Base-by-base conservation (phyloP, 2,888 invertebrate species). In the Lithophane socia region DNA sequence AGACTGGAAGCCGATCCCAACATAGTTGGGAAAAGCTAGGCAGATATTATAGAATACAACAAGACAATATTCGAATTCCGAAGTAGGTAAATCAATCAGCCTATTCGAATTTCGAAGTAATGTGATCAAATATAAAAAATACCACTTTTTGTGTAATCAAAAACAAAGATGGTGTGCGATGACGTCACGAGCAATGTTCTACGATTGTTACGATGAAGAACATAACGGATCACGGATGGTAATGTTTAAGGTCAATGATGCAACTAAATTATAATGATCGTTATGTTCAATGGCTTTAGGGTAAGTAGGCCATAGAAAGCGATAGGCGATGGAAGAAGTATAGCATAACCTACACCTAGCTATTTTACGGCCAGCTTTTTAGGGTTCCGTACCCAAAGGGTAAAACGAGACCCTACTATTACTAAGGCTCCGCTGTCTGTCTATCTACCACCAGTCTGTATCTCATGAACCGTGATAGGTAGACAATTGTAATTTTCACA, bases 241-340 rank as follows among this genome's bases (percentile, higher is more conserved):
- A 71, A 29, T 54, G 42, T 44, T 61, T 80, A 83, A 87, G 86
- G 86, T 87, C 86, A 69, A 65, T 81, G 87, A 77, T 86, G 81
- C 83, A 83, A 78, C 83, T 21, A 37, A 2, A 37, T 29, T 37
- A 7, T 54, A 24, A 72, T 80, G 37, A 66, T 67, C 65, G 49
- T 77, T 44, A 75, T 64, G 64, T 54, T 63, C 29, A n/a, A 63
- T 71, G 24, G 29, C 10, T 37, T 75, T 75, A 76, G 7, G 9
- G 3, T 29, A 9, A 9, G 12, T 18, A 12, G 0, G 12, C 42
- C 52, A 81, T 21, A n/a, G 13, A 13, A 56, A 73, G 83, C 70
- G 37, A 37, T 37, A 12, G 29, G 83, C 70, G 37, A 37, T 37
- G 16, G 29, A 60, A 3, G 1, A 37, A 37, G 37, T 13, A 56